These are phyloP conservation scores for Diachasma alloeum DNA, from an alignment of 1,140 invertebrate genomes.

Conservation along the genomic window DNA sequence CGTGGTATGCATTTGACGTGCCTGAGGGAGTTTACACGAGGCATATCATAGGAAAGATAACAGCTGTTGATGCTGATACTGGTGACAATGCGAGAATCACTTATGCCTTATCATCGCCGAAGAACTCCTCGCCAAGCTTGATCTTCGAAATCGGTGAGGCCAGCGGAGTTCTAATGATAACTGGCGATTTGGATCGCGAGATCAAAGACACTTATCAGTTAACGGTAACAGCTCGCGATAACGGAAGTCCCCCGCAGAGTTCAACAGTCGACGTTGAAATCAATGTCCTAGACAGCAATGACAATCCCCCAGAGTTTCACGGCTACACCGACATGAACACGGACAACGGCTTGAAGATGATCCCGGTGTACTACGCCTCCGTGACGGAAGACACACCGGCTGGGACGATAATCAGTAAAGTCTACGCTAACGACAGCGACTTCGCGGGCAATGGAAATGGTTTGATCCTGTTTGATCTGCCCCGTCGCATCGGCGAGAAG, in stretches of 20 bases:
- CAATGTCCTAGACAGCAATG: slow-evolving; percentile 82
- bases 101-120: slow-evolving; percentile 68
- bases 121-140: slow-evolving; percentile 40
- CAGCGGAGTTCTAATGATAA: slow-evolving; percentile 79
- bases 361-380: slow-evolving; percentile 77
- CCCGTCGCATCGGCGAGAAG: slow-evolving; percentile 67
- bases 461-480: slow-evolving; percentile 77
- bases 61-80: slow-evolving; percentile 79
- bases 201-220: slow-evolving; percentile 75
- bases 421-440: slow-evolving; percentile 87
- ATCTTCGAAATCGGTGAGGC: slow-evolving; percentile 78
- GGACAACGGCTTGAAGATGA: slow-evolving; percentile 24
- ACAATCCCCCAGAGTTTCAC: slow-evolving; percentile 78
- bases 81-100: slow-evolving; percentile 79
- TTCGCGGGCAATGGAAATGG: slow-evolving; percentile 84
- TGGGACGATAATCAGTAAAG: slow-evolving; percentile 74
- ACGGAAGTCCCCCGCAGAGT: slow-evolving; percentile 70
- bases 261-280: slow-evolving; percentile 80
- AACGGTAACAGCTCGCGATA: slow-evolving; percentile 78
- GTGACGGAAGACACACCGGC: slow-evolving; percentile 74
- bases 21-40: slow-evolving; percentile 79
- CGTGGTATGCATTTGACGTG: slow-evolving; percentile 84
- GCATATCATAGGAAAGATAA: slow-evolving; percentile 71
- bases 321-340: slow-evolving; percentile 70
- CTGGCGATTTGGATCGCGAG: slow-evolving; percentile 83